phyloP scores from a whole-genome alignment of 2,113 vertebrate genomes.

The Uria aalge region DNA sequence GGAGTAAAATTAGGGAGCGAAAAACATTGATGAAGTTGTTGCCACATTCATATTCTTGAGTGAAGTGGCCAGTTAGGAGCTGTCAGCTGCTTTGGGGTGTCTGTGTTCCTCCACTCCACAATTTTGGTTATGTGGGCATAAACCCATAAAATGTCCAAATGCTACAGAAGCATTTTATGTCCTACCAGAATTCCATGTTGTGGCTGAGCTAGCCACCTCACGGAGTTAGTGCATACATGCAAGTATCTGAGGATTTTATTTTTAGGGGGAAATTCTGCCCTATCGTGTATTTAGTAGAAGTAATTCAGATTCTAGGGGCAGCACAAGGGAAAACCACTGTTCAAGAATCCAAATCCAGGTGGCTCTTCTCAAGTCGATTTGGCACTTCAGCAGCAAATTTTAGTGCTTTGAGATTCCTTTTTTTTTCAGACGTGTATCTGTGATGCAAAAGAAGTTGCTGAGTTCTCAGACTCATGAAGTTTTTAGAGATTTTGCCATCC shows the following conservation, averaged over 20 bases:
- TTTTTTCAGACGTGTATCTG: neutral
- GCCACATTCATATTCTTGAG: neutral
- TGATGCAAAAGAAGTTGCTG: neutral
- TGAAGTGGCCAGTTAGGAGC: neutral
- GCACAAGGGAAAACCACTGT: neutral
- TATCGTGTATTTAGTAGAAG: neutral
- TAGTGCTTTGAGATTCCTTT: neutral
- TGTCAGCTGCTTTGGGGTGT: neutral
- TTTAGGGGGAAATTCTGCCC: neutral
- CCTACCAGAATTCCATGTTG: neutral
- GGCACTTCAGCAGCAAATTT: neutral
- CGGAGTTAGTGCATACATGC: no score
- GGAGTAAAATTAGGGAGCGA: neutral
- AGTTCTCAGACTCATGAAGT: neutral
- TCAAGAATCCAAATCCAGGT: neutral
- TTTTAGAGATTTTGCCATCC: constrained; percentile 22
- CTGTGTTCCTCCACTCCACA: neutral
- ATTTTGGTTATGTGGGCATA: neutral
- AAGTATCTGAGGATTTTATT: neutral
- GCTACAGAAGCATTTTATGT: neutral
- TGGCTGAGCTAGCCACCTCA: neutral
- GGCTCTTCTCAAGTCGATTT: neutral
- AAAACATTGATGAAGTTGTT: neutral
- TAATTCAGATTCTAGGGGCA: neutral
- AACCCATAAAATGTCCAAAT: neutral